Conservation (phyloP, 2,888 invertebrate genomes). For the Gastrophysa polygoni region DNA sequence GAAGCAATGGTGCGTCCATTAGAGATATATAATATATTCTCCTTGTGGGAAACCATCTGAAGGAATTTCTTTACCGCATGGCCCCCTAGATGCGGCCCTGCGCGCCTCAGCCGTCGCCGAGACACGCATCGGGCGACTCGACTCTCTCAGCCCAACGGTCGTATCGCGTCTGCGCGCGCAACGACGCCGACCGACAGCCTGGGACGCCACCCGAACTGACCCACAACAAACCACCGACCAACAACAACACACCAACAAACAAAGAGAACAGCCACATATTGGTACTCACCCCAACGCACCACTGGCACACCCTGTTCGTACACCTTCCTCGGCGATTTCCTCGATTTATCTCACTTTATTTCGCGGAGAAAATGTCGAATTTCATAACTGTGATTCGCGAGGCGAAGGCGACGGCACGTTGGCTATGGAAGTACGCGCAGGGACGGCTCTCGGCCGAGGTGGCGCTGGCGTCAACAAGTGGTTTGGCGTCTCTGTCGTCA, state of each 20-base stretch:
- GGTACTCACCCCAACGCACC: slow-evolving; percentile 7
- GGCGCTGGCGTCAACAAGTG: slow-evolving; percentile 27
- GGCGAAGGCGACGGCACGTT: slow-evolving; percentile 15
- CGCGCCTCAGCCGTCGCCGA: slow-evolving; percentile 1
- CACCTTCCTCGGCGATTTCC: slow-evolving; percentile 3
- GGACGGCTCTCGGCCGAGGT: neutral
- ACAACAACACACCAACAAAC: neutral
- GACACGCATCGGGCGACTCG: neutral
- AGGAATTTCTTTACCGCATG: no score
- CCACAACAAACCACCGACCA: slow-evolving; percentile 15
- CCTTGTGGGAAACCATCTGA: no score
- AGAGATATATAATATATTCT: no score
- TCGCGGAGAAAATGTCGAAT: slow-evolving; percentile 6
- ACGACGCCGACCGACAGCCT: slow-evolving; percentile 26
- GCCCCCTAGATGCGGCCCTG: neutral
- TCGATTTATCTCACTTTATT: slow-evolving; percentile 16
- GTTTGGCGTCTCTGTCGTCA: slow-evolving; percentile 30
- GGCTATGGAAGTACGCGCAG: neutral
- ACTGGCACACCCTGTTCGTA: slow-evolving; percentile 4
- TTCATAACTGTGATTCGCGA: slow-evolving; percentile 24
- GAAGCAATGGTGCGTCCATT: no score
- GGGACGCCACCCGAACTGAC: slow-evolving; percentile 32
- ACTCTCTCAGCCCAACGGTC: neutral
- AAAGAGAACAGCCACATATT: slow-evolving; percentile 20
- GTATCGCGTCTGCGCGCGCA: slow-evolving; percentile 22